phyloP scores from a whole-genome alignment of 2,113 vertebrate species.

The Macquaria australasica region DNA sequence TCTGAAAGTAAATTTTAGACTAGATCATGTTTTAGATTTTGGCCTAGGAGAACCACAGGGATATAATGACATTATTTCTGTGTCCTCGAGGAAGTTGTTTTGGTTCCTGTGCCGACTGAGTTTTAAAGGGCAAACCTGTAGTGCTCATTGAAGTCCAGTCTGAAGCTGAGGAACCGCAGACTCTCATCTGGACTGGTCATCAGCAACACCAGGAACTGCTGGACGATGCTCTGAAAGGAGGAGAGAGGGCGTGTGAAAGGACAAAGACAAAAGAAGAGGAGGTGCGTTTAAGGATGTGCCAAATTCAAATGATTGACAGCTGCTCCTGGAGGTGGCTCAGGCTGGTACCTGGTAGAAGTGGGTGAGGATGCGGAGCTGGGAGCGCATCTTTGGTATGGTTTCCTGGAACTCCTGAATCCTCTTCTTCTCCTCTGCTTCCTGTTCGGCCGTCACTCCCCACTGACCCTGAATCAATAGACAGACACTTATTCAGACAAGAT shows the following conservation, averaged over 20 bases:
- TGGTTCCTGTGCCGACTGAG: not conserved
- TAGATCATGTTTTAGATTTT: too few relatives aligned
- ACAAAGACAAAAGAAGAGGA: not conserved
- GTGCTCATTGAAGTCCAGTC: constrained; percentile 97
- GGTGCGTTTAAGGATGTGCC: too few relatives aligned
- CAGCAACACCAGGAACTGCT: constrained; percentile 95
- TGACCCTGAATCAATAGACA: constrained; percentile 85
- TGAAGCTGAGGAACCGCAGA: constrained; percentile 95
- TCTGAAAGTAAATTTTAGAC: too few relatives aligned
- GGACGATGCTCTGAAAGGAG: constrained; percentile 90
- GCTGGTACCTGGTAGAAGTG: constrained; percentile 95
- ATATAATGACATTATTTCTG: not conserved
- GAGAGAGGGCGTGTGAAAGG: too few relatives aligned
- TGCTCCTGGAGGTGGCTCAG: not conserved
- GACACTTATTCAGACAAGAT: not conserved
- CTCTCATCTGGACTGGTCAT: constrained; percentile 93
- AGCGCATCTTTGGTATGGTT: constrained; percentile 95
- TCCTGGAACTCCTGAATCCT: constrained; percentile 92
- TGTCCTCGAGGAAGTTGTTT: not conserved
- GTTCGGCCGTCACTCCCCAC: constrained; percentile 93
- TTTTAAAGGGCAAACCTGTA: constrained; percentile 81
- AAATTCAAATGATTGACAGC: accelerated
- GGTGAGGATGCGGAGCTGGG: constrained; percentile 93
- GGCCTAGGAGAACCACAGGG: not conserved
- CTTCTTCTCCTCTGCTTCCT: constrained; percentile 91